phyloP scores from a whole-genome alignment of 2,888 invertebrate genomes.

The Leptarthrus brevirostris region DNA sequence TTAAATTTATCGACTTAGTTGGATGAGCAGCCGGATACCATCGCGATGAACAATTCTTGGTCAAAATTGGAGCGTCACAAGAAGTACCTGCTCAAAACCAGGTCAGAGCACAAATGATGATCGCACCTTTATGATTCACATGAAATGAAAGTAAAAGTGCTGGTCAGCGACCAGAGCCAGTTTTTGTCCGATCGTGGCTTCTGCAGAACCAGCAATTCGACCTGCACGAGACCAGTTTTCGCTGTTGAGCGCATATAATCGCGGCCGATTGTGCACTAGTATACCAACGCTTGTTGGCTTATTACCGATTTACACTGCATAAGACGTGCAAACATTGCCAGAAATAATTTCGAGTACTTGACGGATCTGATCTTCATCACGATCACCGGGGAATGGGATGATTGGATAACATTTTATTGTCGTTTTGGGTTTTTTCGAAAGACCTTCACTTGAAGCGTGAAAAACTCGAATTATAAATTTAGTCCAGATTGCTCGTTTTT shows the following conservation, averaged over 20 bases:
- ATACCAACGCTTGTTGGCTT: not conserved
- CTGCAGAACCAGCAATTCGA: not conserved
- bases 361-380: not conserved
- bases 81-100: slow-evolving; percentile 1
- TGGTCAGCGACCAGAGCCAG: not conserved
- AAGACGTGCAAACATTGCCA: slow-evolving; percentile 1
- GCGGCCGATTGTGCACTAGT: not conserved
- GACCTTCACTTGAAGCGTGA: slow-evolving; percentile 37
- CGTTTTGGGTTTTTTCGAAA: slow-evolving; percentile 17
- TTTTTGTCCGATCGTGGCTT: not conserved
- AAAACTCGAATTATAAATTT: slow-evolving; percentile 1
- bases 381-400: not conserved
- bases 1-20: not conserved
- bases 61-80: not conserved
- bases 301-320: not conserved
- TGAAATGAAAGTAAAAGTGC: slow-evolving; percentile 41
- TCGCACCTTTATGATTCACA: slow-evolving; percentile 18
- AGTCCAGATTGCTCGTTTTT: not conserved
- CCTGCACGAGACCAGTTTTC: not conserved
- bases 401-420: slow-evolving; percentile 20
- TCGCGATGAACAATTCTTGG: not conserved
- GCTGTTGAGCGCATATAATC: not conserved
- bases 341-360: not conserved
- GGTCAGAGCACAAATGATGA: slow-evolving; percentile 15
- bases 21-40: not conserved